Evolutionary conservation across 2,888 invertebrate species (phyloP).

Genomic region (Lasioglossum pauxillum): DNA sequence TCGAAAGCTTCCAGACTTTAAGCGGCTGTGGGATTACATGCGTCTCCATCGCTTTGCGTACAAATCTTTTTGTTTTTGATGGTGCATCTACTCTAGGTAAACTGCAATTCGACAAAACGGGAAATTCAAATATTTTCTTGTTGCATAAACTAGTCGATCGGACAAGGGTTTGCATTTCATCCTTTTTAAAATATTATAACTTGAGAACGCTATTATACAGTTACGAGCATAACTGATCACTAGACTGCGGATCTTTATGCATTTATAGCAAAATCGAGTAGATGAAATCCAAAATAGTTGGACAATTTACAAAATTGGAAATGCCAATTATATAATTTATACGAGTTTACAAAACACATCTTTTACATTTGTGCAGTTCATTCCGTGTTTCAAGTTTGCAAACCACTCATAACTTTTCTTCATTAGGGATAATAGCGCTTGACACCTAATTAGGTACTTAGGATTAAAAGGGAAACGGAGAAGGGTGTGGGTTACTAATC

Average conservation of each 20-base stretch:
- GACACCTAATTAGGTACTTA: constrained; percentile 58
- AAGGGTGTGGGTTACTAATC: constrained; percentile 37
- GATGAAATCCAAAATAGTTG: too few species aligned
- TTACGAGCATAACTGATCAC: too few species aligned
- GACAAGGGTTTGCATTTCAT: too few species aligned
- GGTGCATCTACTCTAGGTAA: background rate
- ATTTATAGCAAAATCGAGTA: too few species aligned
- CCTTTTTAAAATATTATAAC: too few species aligned
- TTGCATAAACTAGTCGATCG: too few species aligned
- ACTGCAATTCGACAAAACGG: background rate
- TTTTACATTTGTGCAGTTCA: background rate
- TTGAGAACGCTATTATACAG: too few species aligned
- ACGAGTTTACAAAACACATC: too few species aligned
- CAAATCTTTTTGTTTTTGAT: background rate
- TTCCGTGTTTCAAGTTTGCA: background rate
- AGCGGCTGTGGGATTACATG: constrained; percentile 17
- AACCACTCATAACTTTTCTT: constrained; percentile 21
- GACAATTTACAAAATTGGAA: too few species aligned
- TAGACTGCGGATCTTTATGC: too few species aligned
- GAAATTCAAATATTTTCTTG: background rate
- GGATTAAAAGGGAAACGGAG: constrained; percentile 42
- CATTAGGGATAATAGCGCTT: constrained; percentile 31
- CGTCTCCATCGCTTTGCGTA: background rate
- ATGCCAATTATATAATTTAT: too few species aligned
- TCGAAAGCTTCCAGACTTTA: constrained; percentile 39